A percentile compares a stretch with the other conserved stretches of the same genome.
Conservation (phyloP, 2,888 invertebrate species). For the Caradrina kadenii region DNA sequence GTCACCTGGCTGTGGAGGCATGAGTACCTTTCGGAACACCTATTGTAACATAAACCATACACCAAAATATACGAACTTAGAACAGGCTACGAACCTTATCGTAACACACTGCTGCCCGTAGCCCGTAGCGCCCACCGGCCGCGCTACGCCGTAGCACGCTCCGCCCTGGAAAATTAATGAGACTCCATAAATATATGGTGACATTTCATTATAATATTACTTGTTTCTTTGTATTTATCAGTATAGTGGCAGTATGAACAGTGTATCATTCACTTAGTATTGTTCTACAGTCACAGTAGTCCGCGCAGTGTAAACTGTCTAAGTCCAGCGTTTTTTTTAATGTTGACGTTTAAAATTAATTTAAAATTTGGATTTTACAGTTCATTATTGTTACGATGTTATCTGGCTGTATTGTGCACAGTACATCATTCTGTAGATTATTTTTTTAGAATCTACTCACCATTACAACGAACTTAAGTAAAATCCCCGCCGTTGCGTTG, state of each 20-base stretch:
- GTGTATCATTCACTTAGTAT: conserved; percentile 5
- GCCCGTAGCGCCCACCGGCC: conserved; percentile 52
- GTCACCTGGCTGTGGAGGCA: not conserved
- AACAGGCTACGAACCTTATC: conserved; percentile 26
- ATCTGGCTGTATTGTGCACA: conserved; percentile 14
- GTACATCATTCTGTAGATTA: not conserved
- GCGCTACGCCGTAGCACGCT: conserved; percentile 63
- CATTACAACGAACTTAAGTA: not conserved
- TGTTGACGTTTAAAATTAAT: conserved; percentile 8
- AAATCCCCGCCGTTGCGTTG: not conserved
- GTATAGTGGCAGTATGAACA: not conserved
- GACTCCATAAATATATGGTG: conserved; percentile 38
- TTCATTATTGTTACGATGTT: conserved; percentile 35
- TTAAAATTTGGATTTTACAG: conserved; percentile 23
- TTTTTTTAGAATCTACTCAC: not conserved
- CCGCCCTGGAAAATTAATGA: conserved; percentile 60
- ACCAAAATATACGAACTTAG: not conserved
- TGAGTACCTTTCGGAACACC: not conserved
- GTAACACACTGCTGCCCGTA: conserved; percentile 36
- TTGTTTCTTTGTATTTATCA: conserved; percentile 21
- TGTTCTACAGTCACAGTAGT: not conserved
- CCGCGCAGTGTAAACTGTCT: not conserved
- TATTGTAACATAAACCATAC: not conserved
- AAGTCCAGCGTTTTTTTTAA: conserved; percentile 1
- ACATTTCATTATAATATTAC: conserved; percentile 48